phyloP scores from a whole-genome alignment of 2,797 vertebrate genomes.

The Syngnathus acus region DNA sequence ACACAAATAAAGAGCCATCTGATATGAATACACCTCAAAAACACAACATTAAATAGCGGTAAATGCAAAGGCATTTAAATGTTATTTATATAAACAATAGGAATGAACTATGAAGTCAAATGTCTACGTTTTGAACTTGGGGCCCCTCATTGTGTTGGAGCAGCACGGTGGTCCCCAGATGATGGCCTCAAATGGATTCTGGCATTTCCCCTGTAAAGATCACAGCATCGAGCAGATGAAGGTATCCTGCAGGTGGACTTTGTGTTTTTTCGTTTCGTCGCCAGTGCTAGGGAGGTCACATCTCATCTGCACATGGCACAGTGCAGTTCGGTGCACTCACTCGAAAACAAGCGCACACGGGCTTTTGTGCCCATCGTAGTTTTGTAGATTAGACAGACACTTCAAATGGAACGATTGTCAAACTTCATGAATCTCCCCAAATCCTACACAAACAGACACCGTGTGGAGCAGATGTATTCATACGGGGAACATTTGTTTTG shows the following conservation, averaged over 20 bases:
- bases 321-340: neutral
- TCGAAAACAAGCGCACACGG: neutral
- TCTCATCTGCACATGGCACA: neutral
- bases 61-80: neutral
- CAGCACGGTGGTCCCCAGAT: constrained; percentile 44
- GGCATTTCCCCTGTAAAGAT: constrained; percentile 47
- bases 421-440: constrained; percentile 5
- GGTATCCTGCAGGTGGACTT: constrained; percentile 16
- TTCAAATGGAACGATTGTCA: neutral
- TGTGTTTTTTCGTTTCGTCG: neutral
- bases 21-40: neutral
- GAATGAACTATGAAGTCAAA: constrained; percentile 12
- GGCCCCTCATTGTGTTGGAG: constrained; percentile 25
- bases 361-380: neutral
- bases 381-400: neutral
- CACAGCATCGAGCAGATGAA: constrained; percentile 41
- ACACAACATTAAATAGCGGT: neutral
- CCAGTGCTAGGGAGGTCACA: neutral
- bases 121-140: neutral
- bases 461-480: constrained; percentile 10
- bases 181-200: constrained; percentile 48
- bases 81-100: constrained; percentile 4
- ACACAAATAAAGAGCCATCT: neutral
- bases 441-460: neutral
- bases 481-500: constrained; percentile 15